Evolutionary conservation across 2,797 vertebrate genomes (phyloP).

Genomic region (Spizella passerina): DNA sequence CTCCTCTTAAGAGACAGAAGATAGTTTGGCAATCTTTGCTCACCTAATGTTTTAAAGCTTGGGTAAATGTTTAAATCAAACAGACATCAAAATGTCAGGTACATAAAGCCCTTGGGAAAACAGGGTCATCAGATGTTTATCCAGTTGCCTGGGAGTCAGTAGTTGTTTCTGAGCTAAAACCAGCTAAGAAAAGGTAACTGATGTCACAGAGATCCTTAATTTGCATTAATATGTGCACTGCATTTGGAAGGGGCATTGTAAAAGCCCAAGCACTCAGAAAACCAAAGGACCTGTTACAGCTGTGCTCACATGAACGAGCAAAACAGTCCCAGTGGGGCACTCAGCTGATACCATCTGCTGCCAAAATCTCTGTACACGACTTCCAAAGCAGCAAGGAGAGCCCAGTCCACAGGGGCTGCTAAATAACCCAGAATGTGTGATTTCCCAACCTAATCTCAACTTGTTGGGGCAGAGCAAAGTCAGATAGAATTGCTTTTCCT

Average conservation of each 20-base stretch:
- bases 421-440: not conserved
- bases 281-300: not conserved
- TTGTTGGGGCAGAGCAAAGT: not conserved
- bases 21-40: not conserved
- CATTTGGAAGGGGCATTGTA: not conserved
- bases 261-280: not conserved
- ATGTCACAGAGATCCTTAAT: not conserved
- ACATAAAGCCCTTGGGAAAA: not conserved
- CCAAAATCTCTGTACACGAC: not conserved
- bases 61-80: not conserved
- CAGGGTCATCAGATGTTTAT: not conserved
- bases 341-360: not conserved
- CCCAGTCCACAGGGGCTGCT: not conserved
- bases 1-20: not conserved
- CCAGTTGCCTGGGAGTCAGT: not conserved
- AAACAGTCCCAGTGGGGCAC: not conserved
- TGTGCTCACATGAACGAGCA: not conserved
- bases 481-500: not conserved
- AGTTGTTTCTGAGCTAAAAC: not conserved
- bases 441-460: not conserved
- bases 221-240: not conserved
- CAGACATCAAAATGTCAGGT: not conserved
- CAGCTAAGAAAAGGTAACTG: not conserved
- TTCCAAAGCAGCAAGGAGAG: not conserved
- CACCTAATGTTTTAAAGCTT: not conserved